Evolutionary conservation across 2,888 invertebrate genomes (phyloP).

Genomic region (Lithosia quadra): DNA sequence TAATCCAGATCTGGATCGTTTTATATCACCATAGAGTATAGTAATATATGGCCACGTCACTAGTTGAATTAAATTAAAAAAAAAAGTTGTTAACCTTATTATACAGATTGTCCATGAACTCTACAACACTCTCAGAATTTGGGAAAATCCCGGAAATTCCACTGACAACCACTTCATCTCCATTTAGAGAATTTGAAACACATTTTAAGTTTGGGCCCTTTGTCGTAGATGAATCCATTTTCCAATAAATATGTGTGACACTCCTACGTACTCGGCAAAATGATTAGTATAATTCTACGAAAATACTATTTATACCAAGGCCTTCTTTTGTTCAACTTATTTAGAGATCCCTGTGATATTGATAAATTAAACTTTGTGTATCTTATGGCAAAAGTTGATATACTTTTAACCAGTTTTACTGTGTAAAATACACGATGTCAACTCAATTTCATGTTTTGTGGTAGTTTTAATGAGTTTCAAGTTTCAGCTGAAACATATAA

Average conservation of each 20-base stretch:
- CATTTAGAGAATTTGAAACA: conserved; percentile 46
- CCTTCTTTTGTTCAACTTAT: neutral
- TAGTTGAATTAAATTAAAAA: neutral
- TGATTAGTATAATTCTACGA: conserved; percentile 5
- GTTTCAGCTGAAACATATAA: no score
- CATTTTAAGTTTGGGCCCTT: neutral
- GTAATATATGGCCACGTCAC: neutral
- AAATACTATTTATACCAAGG: conserved; percentile 17
- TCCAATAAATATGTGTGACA: conserved; percentile 4
- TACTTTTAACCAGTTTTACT: no score
- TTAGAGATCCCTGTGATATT: conserved; percentile 12
- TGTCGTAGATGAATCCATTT: conserved; percentile 6
- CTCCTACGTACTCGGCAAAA: neutral
- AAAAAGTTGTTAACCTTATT: conserved; percentile 79
- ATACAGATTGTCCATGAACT: conserved; percentile 88
- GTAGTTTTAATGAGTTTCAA: no score
- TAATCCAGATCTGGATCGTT: neutral
- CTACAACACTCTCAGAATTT: conserved; percentile 88
- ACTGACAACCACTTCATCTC: conserved; percentile 86
- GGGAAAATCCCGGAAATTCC: conserved; percentile 90
- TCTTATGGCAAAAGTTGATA: no score
- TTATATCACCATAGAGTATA: neutral
- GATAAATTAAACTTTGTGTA: neutral
- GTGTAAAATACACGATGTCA: no score
- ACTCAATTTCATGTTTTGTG: no score